Evolutionary conservation across 1,140 invertebrate species (phyloP), one percentile per base, ranked within the genome.

Genomic region (Brachionus paranguensis): DNA sequence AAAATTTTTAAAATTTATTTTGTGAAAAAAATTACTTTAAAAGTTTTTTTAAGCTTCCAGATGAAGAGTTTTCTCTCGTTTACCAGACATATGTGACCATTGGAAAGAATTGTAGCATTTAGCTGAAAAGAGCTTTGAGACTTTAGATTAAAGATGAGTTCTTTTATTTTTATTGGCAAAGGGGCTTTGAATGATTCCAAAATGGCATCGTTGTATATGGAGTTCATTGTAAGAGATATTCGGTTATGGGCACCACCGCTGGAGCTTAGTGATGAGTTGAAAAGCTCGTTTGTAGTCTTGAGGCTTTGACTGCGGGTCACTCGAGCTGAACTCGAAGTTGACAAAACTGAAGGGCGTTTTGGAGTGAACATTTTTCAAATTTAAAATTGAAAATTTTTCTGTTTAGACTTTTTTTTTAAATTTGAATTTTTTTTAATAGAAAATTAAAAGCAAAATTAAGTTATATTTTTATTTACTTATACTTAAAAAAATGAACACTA

Each of bases 41-140:
- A 68, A 60, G 78, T 45, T 14, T 81, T 81, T 81, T 81, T 81
- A n/a, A 81, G 43, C n/a, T 65, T 81, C 78, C 78, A 81, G 41
- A 81, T 68, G 33, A 20, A 81, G 11, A 81, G 10, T 47, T 81
- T 81, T 68, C 41, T 60, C 8, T 81, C 78, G n/a, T 81, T 43
- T 1, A 68, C 78, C 24, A 81, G 43, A 24, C 78, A 81, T 14
- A 81, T 47, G 33, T 81, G 78, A 11, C 78, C 78, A 68, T 81
- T 81, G 6, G 53, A 60, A 17, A 81, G n/a, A 81, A 81, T 68
- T 0, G 78, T 81, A 20, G 53, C 78, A 12, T 45, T 81, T 27
- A 81, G 24, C 12, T 76, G 41, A 53, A 53, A 50, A 12, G 53
- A 60, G n/a, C 43, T 55, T 6, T 81, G 53, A n/a, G 78, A 64